Evolutionary conservation across 2,888 invertebrate species (phyloP).

Genomic region (Zaprionus obscuricornis): DNA sequence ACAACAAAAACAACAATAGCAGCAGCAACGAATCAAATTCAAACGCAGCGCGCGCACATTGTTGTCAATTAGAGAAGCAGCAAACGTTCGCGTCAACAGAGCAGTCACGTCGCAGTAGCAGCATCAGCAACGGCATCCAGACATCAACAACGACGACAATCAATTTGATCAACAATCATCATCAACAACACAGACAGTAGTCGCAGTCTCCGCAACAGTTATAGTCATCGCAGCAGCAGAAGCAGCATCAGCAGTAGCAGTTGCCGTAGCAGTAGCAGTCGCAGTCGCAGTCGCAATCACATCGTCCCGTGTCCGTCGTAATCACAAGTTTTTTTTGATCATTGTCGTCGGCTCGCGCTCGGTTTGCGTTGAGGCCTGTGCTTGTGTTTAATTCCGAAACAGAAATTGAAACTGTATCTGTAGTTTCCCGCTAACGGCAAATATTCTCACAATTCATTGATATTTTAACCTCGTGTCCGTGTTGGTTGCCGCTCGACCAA

Average conservation of each 20-base stretch:
- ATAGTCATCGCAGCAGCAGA: slow-evolving; percentile 20
- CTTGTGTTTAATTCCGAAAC: slow-evolving; percentile 63
- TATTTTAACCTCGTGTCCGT: slow-evolving; percentile 81
- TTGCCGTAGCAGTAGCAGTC: slow-evolving; percentile 16
- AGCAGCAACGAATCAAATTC: slow-evolving; percentile 1
- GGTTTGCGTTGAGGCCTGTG: slow-evolving; percentile 32
- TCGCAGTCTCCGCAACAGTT: slow-evolving; percentile 7
- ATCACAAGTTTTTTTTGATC: slow-evolving; percentile 34
- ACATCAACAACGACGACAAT: slow-evolving; percentile 27
- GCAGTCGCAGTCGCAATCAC: slow-evolving; percentile 29
- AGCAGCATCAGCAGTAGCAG: slow-evolving; percentile 25
- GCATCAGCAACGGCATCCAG: slow-evolving; percentile 13
- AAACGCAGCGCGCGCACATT: slow-evolving; percentile 39
- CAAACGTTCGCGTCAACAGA: slow-evolving; percentile 28
- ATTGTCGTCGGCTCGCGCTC: slow-evolving; percentile 49
- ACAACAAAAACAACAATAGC: slow-evolving; percentile 25
- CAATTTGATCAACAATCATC: slow-evolving; percentile 45
- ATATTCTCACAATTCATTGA: slow-evolving; percentile 80
- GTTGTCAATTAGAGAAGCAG: slow-evolving; percentile 65
- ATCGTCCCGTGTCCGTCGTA: slow-evolving; percentile 51
- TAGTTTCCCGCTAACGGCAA: slow-evolving; percentile 77
- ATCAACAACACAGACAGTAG: background rate
- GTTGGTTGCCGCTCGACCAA: slow-evolving; percentile 81
- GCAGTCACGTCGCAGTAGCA: slow-evolving; percentile 18
- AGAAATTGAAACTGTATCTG: slow-evolving; percentile 69